Percentiles rank a stretch among this genome's conserved stretches.
Evolutionary conservation across 2,113 vertebrate species (phyloP).

Genomic region (Poeciliopsis occidentalis): DNA sequence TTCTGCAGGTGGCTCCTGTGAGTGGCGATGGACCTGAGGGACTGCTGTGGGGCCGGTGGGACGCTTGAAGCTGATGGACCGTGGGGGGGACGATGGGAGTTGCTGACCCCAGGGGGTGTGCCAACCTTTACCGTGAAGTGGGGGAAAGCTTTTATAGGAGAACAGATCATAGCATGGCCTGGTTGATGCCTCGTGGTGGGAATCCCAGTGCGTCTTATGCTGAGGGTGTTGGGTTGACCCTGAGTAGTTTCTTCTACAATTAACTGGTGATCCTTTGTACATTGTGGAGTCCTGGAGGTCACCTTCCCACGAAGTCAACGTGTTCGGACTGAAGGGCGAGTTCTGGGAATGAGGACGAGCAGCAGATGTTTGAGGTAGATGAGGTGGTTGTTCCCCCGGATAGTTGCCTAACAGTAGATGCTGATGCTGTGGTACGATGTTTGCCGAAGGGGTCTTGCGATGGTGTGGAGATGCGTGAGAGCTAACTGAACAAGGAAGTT

Average conservation of each 20-base stretch:
- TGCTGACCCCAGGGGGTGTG: slow-evolving; percentile 70
- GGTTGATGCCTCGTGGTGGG: slow-evolving; percentile 81
- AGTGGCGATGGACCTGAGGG: slow-evolving; percentile 58
- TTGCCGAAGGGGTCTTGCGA: slow-evolving; percentile 80
- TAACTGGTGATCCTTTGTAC: slow-evolving; percentile 82
- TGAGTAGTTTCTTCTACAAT: slow-evolving; percentile 81
- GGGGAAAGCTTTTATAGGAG: slow-evolving; percentile 85
- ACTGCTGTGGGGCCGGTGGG: slow-evolving; percentile 59
- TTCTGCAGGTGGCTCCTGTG: slow-evolving; percentile 34
- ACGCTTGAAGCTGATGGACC: slow-evolving; percentile 44
- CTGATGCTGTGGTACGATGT: slow-evolving; percentile 82
- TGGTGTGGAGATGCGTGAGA: slow-evolving; percentile 62
- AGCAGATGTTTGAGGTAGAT: slow-evolving; percentile 55
- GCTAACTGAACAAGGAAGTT: slow-evolving; percentile 68
- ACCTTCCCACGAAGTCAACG: slow-evolving; percentile 82
- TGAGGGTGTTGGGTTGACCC: slow-evolving; percentile 73
- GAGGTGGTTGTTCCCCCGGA: slow-evolving; percentile 78
- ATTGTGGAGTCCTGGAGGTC: slow-evolving; percentile 81
- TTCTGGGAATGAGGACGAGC: slow-evolving; percentile 68
- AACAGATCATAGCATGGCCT: slow-evolving; percentile 87
- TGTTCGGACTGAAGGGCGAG: slow-evolving; percentile 75
- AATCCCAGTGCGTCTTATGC: slow-evolving; percentile 81
- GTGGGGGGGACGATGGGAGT: slow-evolving; percentile 62
- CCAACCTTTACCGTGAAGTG: slow-evolving; percentile 87
- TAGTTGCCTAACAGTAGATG: slow-evolving; percentile 78